Evolutionary conservation across 2,113 vertebrate genomes (phyloP), one percentile per base, ranked within the genome.

Genomic region (Prunella fulvescens): DNA sequence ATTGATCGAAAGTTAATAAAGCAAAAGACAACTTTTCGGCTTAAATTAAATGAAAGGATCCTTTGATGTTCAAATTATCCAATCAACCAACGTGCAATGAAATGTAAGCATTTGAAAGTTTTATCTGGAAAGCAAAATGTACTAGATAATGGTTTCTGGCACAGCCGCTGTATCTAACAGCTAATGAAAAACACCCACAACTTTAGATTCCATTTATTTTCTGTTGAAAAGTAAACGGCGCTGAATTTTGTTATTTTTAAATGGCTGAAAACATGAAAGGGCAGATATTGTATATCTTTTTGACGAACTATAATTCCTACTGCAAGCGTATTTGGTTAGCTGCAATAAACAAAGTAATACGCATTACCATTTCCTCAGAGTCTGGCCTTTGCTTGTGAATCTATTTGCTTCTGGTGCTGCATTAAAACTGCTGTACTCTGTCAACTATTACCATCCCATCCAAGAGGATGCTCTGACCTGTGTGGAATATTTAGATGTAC

Each of bases 1-100:
- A 99, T 99, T 99, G 99, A 99, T 99, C 98, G 96, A 98, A 98
- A 98, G 98, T 99, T 99, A 99, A 99, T 99, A 99, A 99, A 98
- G 98, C 98, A 97, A 97, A 98, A 98, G 97, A 98, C 98, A 98
- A 98, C 98, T 98, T 98, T 98, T 98, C 88, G 44, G 96, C 98
- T 98, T 98, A 97, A 98, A 98, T 98, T 98, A 98, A 98, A 99
- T 98, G 97, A 98, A 98, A 97, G 94, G 96, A 97, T 98, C 98
- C 98, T 99, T 99, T 99, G 99, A 99, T 99, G 98, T 99, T 98
- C 96, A 97, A 97, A 98, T 98, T 98, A 98, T 98, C 98, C 98
- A 98, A 98, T 98, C 98, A 98, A 97, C 98, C 97, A 96, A 98
- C 92, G 50, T 96, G 95, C 96, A 97, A 93, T 76, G 93, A 97